Conservation (phyloP, 2,797 vertebrate species). For the Valencia hispanica region DNA sequence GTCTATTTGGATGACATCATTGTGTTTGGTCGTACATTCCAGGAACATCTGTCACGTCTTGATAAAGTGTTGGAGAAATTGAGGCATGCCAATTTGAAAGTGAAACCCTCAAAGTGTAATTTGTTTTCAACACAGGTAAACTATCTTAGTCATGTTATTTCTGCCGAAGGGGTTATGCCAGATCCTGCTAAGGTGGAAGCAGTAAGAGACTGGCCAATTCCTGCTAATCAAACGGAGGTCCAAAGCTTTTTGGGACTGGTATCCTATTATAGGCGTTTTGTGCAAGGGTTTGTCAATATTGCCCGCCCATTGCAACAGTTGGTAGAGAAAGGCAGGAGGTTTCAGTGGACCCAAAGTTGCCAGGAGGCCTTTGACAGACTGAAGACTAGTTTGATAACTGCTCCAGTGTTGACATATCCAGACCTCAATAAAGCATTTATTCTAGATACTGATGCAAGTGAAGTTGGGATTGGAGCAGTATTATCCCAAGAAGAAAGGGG, state of each 20-base stretch:
- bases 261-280: not conserved
- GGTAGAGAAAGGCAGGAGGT: not conserved
- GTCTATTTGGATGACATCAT: constrained; percentile 9
- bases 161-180: not conserved
- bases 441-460: not conserved
- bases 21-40: not conserved
- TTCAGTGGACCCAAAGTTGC: not conserved
- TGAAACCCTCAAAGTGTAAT: not conserved
- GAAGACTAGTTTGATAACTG: not conserved
- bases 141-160: not conserved
- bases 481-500: not conserved
- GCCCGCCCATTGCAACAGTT: not conserved
- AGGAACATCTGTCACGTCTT: constrained; percentile 3
- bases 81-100: not conserved
- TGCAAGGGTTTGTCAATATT: not conserved
- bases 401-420: not conserved
- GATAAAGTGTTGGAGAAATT: not conserved
- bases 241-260: not conserved
- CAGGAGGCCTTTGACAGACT: not conserved
- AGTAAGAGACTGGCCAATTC: not conserved
- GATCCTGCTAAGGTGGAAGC: not conserved
- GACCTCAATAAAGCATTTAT: not conserved
- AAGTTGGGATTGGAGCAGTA: not conserved
- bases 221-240: not conserved
- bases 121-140: constrained; percentile 4